Conservation (phyloP, 2,888 invertebrate species). For the Drosophila borborema region DNA sequence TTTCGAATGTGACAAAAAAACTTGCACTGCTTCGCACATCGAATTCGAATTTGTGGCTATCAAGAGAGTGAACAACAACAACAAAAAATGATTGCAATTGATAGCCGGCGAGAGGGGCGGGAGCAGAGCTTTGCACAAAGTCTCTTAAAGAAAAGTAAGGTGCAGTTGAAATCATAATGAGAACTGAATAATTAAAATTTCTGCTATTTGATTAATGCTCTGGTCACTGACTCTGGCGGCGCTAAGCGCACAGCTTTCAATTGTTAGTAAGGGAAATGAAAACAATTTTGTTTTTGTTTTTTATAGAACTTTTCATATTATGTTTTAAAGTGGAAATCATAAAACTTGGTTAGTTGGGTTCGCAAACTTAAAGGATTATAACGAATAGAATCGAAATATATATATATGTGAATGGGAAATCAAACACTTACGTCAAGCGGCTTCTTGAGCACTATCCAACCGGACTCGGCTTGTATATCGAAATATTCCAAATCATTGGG, state of each 20-base stretch:
- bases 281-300: slow-evolving; percentile 9
- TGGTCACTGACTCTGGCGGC: slow-evolving; percentile 24
- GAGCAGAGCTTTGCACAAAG: slow-evolving; percentile 24
- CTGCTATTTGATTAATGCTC: slow-evolving; percentile 1
- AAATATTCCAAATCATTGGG: slow-evolving; percentile 97
- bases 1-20: slow-evolving; percentile 79
- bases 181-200: slow-evolving; percentile 36
- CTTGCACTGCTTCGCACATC: slow-evolving; percentile 84
- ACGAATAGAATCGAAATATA: slow-evolving; percentile 5
- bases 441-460: slow-evolving; percentile 98
- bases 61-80: slow-evolving; percentile 15
- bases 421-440: slow-evolving; percentile 96
- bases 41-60: slow-evolving; percentile 45
- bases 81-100: slow-evolving; percentile 6
- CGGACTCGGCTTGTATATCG: slow-evolving; percentile 97
- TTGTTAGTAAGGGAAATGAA: slow-evolving; percentile 56
- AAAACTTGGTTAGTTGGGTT: slow-evolving; percentile 68
- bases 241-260: slow-evolving; percentile 21
- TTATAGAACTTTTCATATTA: slow-evolving; percentile 11
- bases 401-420: slow-evolving; percentile 43
- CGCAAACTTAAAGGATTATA: slow-evolving; percentile 56
- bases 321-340: slow-evolving; percentile 40
- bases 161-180: slow-evolving; percentile 65
- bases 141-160: slow-evolving; percentile 62
- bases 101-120: slow-evolving; percentile 34